Percentiles rank a stretch among this genome's conserved stretches.
These are phyloP conservation scores for Uria lomvia DNA, from an alignment of 2,113 vertebrate species.

Conservation along the genomic window DNA sequence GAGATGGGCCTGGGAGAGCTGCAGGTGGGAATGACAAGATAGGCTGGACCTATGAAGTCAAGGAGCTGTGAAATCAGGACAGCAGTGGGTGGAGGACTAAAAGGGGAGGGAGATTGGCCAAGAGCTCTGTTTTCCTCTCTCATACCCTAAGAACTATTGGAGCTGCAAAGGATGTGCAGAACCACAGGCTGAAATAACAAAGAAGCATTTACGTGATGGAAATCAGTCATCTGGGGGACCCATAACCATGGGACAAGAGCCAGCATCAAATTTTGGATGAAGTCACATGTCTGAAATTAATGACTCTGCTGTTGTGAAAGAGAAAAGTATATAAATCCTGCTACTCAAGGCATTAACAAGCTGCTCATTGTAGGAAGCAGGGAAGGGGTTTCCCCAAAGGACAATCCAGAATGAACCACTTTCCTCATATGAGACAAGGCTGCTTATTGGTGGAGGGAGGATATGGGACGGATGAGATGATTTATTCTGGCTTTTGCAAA, in stretches of 20 bases:
- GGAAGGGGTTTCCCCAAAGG: neutral
- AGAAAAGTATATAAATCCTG: neutral
- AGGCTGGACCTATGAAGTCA: neutral
- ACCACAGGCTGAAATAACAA: neutral
- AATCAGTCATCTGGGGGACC: neutral
- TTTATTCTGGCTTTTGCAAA: neutral
- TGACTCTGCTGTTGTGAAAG: neutral
- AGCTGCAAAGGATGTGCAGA: neutral
- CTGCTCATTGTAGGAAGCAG: neutral
- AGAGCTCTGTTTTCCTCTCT: neutral
- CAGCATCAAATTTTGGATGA: neutral
- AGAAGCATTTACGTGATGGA: neutral
- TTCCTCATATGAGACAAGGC: neutral
- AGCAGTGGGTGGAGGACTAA: neutral
- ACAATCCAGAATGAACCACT: neutral
- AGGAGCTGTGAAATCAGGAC: neutral
- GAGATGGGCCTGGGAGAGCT: neutral
- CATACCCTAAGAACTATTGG: neutral
- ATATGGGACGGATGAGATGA: neutral
- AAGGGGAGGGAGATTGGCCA: neutral
- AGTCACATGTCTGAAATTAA: neutral
- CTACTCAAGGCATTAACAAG: neutral
- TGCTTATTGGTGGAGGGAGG: neutral
- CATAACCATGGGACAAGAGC: neutral
- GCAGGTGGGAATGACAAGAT: rapidly evolving